These are phyloP conservation scores for Pelagia noctiluca DNA, from an alignment of 30 jellyfish, hydroid and myxozoan genomes.

Conservation along the genomic window DNA sequence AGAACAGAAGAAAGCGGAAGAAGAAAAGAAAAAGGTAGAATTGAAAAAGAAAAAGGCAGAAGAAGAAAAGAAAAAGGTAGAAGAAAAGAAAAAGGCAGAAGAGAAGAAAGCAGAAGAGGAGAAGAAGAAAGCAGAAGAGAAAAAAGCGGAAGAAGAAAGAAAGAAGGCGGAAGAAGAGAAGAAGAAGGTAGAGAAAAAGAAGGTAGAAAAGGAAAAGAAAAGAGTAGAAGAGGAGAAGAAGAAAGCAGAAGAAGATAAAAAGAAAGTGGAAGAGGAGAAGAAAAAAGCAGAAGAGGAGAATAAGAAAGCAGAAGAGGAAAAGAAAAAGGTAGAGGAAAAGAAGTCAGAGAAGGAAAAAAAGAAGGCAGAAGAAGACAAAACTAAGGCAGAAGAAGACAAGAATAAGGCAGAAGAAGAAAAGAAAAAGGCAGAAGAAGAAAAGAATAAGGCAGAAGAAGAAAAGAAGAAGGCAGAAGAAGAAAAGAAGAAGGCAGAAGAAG, in stretches of 20 bases:
- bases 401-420: constrained; percentile 6
- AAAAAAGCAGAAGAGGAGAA: constrained; percentile 58
- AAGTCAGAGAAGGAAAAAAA: constrained; percentile 22
- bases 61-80: constrained; percentile 33
- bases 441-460: constrained; percentile 4
- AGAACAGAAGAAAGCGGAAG: constrained; percentile 39
- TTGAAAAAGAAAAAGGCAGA: constrained; percentile 40
- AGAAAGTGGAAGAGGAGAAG: constrained; percentile 50
- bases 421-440: constrained; percentile 15
- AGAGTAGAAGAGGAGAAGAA: constrained; percentile 27
- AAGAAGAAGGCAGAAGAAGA: constrained; percentile 5
- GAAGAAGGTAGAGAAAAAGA: constrained; percentile 18
- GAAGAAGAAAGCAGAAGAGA: constrained; percentile 36
- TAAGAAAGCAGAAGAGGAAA: constrained; percentile 37
- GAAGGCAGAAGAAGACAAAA: constrained; percentile 54
- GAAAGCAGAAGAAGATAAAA: constrained; percentile 45
- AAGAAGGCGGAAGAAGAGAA: constrained; percentile 11
- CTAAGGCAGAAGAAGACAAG: constrained; percentile 43
- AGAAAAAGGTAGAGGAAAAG: constrained; percentile 25
- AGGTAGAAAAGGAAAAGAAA: constrained; percentile 27
- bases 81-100: constrained; percentile 29
- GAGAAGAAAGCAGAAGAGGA: constrained; percentile 48
- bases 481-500: constrained; percentile 46
- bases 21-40: constrained; percentile 66
- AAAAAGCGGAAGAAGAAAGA: constrained; percentile 15